Base-by-base conservation (phyloP, 2,797 vertebrate species). In the Tamandua tetradactyla region DNA sequence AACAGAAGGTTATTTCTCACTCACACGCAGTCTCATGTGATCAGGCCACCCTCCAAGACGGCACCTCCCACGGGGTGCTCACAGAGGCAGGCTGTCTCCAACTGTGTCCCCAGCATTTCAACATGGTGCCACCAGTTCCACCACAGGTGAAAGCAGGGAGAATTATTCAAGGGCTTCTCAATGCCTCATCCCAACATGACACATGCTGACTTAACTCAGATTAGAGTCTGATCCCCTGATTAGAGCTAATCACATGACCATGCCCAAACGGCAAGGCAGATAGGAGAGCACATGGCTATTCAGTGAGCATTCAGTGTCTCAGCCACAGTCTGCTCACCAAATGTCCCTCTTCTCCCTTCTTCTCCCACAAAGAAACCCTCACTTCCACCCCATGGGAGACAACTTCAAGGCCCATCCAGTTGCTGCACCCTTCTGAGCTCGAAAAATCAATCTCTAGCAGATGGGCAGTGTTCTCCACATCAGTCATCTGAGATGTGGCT, bases 331-430 rank as follows among this genome's bases (percentile, higher is more conserved):
- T 86, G 47, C n/a, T 10, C 75, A 55, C 37, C 44, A 57, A 82
- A 42, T 30, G 18, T 32, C 5, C 17, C 35, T 68, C 35, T 61
- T 12, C 35, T 80, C 66, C 23, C 20, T 61, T 32, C 42, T 55
- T 68, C n/a, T 66, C 18, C 23, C 47, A 47, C 11, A 37, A 23
- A 55, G 3, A 7, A 64, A 15, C 13, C 25, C 69, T 44, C 57
- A 42, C 22, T 42, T 25, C 22, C 10, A 6, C 27, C 22, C 55
- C 13, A 1, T 1, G 25, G 59, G 10, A 25, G 0, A 20, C 0
- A 25, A 37, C 4, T 11, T 22, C 8, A 62, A 30, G 22, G 2
- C 47, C 32, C 32, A 9, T 8, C 7, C 12, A 10, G 11, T 10
- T 8, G 10, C 6, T 17, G 22, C 18, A 5, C 12, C 52, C 23